Percentiles rank a stretch among this genome's conserved stretches.
These are phyloP conservation scores for Mastacembelus armatus DNA, from an alignment of 2,797 vertebrate genomes.

Conservation along the genomic window DNA sequence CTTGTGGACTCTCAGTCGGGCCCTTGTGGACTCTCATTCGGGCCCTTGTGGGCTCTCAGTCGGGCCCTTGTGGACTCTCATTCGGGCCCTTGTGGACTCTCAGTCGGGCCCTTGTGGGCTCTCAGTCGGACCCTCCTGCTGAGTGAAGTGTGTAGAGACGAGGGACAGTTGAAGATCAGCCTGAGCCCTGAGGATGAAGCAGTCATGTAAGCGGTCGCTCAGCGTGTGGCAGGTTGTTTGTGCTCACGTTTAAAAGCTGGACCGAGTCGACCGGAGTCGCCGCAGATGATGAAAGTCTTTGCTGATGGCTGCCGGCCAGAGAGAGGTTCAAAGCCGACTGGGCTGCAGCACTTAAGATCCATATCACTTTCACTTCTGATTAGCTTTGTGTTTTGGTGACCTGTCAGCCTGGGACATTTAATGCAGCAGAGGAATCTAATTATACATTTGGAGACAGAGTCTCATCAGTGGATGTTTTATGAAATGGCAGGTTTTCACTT, in stretches of 20 bases:
- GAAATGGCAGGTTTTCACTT: not conserved
- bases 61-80: too few species aligned
- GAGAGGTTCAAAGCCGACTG: constrained; percentile 8
- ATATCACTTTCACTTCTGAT: constrained; percentile 7
- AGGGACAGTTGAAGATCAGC: not conserved
- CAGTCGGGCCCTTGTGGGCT: constrained; percentile 20
- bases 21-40: too few species aligned
- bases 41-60: too few species aligned
- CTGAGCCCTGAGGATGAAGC: too few species aligned
- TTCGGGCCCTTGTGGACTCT: too few species aligned
- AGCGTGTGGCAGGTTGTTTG: too few species aligned
- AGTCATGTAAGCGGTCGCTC: too few species aligned
- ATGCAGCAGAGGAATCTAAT: not conserved
- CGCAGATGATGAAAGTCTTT: too few species aligned
- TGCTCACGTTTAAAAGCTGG: too few species aligned
- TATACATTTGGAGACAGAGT: not conserved
- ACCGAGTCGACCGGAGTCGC: too few species aligned
- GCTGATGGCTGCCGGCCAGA: constrained; percentile 36
- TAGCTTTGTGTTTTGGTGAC: constrained; percentile 11
- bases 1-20: too few species aligned
- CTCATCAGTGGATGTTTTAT: not conserved
- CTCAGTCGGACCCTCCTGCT: constrained; percentile 19
- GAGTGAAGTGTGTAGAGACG: not conserved
- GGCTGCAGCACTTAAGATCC: not conserved
- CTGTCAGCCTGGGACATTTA: not conserved